Conservation (phyloP, 2,113 vertebrate species). For the Lophochroa leadbeateri region DNA sequence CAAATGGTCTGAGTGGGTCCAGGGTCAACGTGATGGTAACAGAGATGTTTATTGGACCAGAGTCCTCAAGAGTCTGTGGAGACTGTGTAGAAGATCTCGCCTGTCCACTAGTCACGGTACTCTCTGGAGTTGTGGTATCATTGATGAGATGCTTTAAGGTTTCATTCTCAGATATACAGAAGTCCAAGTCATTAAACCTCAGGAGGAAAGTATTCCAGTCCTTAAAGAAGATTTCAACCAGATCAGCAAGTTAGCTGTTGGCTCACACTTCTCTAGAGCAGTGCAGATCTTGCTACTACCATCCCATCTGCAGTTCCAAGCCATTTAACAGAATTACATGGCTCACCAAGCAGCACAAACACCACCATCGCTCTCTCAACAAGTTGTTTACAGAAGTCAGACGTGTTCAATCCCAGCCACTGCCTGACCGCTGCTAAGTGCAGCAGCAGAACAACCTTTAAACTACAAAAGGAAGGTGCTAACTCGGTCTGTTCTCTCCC, state of each 20-base stretch:
- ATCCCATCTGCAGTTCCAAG: neutral
- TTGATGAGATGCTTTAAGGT: conserved; percentile 94
- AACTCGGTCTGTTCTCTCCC: neutral
- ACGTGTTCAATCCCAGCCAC: neutral
- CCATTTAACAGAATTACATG: neutral
- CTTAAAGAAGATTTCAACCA: conserved; percentile 58
- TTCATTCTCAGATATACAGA: conserved; percentile 97
- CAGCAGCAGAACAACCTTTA: neutral
- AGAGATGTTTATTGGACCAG: conserved; percentile 91
- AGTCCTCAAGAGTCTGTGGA: conserved; percentile 87
- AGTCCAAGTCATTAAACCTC: conserved; percentile 94
- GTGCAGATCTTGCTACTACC: neutral
- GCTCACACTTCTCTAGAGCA: neutral
- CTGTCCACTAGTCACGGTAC: conserved; percentile 88
- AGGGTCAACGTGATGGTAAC: conserved; percentile 93
- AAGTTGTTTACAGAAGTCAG: neutral
- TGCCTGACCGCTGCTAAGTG: neutral
- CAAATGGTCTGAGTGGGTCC: conserved; percentile 90
- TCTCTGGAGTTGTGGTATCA: conserved; percentile 89
- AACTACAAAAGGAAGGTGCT: neutral
- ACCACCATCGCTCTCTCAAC: neutral
- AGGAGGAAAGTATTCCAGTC: conserved; percentile 98
- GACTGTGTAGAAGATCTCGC: conserved; percentile 87
- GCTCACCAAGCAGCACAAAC: neutral
- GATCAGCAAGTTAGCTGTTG: neutral